Base-by-base conservation (phyloP, 1,140 invertebrate genomes). In the Drosophila ohnishii region DNA sequence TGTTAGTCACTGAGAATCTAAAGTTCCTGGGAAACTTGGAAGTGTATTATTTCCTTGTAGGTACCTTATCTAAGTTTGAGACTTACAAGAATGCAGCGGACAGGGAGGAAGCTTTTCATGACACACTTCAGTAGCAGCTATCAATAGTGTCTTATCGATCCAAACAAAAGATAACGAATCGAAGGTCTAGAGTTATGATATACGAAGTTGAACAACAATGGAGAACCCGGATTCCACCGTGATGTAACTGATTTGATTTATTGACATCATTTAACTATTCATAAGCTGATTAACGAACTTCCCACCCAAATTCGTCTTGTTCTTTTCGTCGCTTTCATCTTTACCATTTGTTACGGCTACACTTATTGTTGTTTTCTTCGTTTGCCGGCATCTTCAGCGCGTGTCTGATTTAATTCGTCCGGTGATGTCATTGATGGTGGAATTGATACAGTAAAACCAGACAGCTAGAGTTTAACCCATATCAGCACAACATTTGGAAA, bases 361-460 rank as follows among this genome's bases (percentile, higher is more conserved):
- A 55, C 47, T 58, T 39, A 25, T 78, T 78, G 60, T 56, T 61
- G 42, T 69, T 57, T 44, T 74, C 61, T 71, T 75, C 44, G 64
- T 34, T 37, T 63, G 55, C 44, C 80, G 77, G 72, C 73, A 66
- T 78, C 80, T 82, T 62, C 14, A 72, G 57, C 64, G 55, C 75
- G 50, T 78, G 57, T 83, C 40, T 83, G 55, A 51, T 44, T 78
- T 63, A 74, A 78, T 80, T 86, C 70, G 34, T 51, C 66, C 56
- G 83, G 53, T 86, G 82, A 86, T 86, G 82, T 86, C 82, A 86
- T 86, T 55, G 65, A 62, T 64, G 53, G 13, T 66, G 40, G 57
- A 73, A 45, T 58, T 82, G 64, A 62, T 83, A 72, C 59, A 76
- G 30, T 65, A 65, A 51, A 75, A 25, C 28, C 57, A 65, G 30